Conservation (phyloP, 2,113 vertebrate species). For the Cololabis saira region DNA sequence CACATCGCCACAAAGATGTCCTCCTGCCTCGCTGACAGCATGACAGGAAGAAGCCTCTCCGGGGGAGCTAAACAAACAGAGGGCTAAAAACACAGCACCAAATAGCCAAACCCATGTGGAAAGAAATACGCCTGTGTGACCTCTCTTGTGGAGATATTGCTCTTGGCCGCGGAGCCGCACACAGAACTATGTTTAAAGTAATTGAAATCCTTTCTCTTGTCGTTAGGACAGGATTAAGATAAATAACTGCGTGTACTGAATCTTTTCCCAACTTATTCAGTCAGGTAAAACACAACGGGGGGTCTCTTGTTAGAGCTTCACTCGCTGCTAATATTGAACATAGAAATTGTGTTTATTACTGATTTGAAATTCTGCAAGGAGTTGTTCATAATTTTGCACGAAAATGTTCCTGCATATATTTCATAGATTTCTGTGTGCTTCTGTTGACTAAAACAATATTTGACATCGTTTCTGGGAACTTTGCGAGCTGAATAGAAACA, state of each 20-base stretch:
- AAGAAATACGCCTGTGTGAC: slow-evolving; percentile 17
- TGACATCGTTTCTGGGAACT: too few relatives aligned
- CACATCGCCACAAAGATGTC: slow-evolving; percentile 45
- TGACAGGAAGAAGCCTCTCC: slow-evolving; percentile 53
- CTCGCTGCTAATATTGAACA: too few relatives aligned
- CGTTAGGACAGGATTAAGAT: slow-evolving; percentile 23
- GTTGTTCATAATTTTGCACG: too few relatives aligned
- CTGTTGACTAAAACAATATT: too few relatives aligned
- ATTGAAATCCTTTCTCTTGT: slow-evolving; percentile 37
- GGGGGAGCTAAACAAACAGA: slow-evolving; percentile 48
- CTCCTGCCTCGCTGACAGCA: slow-evolving; percentile 39
- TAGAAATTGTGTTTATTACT: too few relatives aligned
- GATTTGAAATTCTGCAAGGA: too few relatives aligned
- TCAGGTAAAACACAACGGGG: too few relatives aligned
- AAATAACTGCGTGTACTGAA: slow-evolving; percentile 15
- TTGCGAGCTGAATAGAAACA: too few relatives aligned
- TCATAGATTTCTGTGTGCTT: too few relatives aligned
- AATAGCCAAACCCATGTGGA: slow-evolving; percentile 17
- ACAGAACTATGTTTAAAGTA: slow-evolving; percentile 53
- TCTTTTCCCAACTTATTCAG: too few relatives aligned
- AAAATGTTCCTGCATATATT: too few relatives aligned
- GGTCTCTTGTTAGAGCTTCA: too few relatives aligned
- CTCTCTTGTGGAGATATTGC: slow-evolving; percentile 43
- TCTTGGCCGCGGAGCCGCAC: slow-evolving; percentile 46
- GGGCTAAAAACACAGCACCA: slow-evolving; percentile 21